Base-by-base conservation (phyloP, 1,140 invertebrate genomes). In the Battus philenor region DNA sequence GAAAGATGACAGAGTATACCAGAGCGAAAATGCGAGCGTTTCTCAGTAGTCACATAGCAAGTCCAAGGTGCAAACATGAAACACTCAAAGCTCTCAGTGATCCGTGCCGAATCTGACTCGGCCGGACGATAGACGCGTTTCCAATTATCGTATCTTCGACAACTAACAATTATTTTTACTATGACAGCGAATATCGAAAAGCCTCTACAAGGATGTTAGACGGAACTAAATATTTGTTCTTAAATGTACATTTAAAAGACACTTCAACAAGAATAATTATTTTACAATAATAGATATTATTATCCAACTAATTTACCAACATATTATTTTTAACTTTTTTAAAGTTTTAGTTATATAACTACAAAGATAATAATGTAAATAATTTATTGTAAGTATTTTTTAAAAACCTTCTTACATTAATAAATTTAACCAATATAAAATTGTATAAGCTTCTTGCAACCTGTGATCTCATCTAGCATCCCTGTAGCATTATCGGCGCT, bases 31-130 rank as follows among this genome's bases (percentile, higher is more conserved):
- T 80, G 81, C 81, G 73, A 85, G 80, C 78, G 70, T 77, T 65
- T 80, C 61, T 76, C 61, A 80, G 66, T 80, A 80, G 71, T 83
- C 74, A 84, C 82, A 85, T 77, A 86, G 84, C 86, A 87, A 86
- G 82, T 86, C 83, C 86, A 87, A 86, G 80, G 86, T 86, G 86
- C 86, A 87, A 86, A 86, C 86, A 87, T 85, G 86, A 83, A 87
- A 87, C 86, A 87, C 81, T 87, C 82, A 87, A 87, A 87, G 86
- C 86, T 82, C 81, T 86, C 69, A 77, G 81, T 86, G 73, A 74
- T 74, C 72, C 69, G 64, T 49, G 58, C 56, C 54, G 65, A 73
- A 51, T 50, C 65, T 59, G 58, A 66, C 61, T 69, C 69, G 54
- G 69, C 68, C 69, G 68, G 62, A 80, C 73, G 13, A 18, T 16